phyloP scores from a whole-genome alignment of 2,113 vertebrate species.

The Calidris pygmaea region DNA sequence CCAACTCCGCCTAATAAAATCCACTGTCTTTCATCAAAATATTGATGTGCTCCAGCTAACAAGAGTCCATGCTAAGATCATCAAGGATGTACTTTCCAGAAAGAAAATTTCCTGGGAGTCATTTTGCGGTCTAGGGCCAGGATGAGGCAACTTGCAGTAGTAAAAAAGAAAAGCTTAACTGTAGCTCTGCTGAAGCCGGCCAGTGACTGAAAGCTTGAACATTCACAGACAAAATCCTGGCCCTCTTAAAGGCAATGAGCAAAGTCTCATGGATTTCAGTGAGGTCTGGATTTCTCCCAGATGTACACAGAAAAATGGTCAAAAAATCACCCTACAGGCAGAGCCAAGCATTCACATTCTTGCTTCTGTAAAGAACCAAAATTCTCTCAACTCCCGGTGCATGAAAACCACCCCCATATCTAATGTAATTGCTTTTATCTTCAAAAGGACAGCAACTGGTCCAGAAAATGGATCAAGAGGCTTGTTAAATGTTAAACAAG shows the following conservation, averaged over 20 bases:
- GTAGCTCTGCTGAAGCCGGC: neutral
- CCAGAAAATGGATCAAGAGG: conserved; percentile 41
- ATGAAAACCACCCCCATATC: neutral
- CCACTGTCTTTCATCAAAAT: neutral
- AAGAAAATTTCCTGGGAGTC: conserved; percentile 35
- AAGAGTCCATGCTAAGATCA: neutral
- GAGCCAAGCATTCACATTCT: neutral
- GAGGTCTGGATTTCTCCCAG: neutral
- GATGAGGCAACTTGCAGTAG: conserved; percentile 5
- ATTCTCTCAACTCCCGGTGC: neutral
- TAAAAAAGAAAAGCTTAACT: conserved; percentile 15
- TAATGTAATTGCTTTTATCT: conserved; percentile 28
- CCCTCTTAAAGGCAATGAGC: neutral
- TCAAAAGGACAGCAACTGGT: conserved; percentile 37
- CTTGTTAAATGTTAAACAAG: conserved; percentile 67
- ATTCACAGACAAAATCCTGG: conserved; percentile 28
- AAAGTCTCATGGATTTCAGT: conserved; percentile 31
- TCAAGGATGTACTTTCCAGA: neutral
- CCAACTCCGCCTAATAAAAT: neutral
- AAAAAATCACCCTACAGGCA: neutral
- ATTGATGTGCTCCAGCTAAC: neutral
- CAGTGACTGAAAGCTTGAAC: neutral
- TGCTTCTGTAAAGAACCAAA: conserved; percentile 15
- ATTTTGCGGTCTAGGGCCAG: neutral
- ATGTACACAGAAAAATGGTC: neutral